Evolutionary conservation across 2,888 invertebrate genomes (phyloP).

Genomic region (Drosophila subquinaria): DNA sequence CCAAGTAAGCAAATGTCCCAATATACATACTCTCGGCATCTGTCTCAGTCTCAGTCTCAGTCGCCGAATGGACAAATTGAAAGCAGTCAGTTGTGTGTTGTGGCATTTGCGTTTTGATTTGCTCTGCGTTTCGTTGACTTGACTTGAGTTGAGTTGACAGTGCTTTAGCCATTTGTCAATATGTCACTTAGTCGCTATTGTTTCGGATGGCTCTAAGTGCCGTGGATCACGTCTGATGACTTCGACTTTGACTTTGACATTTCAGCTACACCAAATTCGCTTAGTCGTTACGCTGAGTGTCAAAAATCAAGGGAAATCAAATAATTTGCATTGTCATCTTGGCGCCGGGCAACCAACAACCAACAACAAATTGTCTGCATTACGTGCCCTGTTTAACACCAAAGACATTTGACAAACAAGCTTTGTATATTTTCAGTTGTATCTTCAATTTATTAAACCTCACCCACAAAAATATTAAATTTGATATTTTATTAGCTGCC

Average conservation of each 20-base stretch:
- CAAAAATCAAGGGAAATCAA: conserved; percentile 47
- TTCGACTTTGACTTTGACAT: conserved; percentile 49
- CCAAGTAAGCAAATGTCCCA: conserved; percentile 29
- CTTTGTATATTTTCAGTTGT: background rate
- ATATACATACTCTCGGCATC: conserved; percentile 22
- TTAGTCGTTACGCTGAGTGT: conserved; percentile 37
- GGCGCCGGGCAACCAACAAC: conserved; percentile 19
- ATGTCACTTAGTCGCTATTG: conserved; percentile 69
- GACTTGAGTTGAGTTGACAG: conserved; percentile 6
- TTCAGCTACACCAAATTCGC: conserved; percentile 39
- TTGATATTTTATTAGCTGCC: background rate
- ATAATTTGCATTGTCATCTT: conserved; percentile 59
- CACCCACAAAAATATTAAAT: background rate
- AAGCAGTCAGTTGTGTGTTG: conserved; percentile 14
- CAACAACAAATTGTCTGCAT: conserved; percentile 43
- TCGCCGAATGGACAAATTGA: conserved; percentile 41
- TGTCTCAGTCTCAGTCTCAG: background rate
- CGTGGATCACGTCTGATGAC: conserved; percentile 44
- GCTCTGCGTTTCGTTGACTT: conserved; percentile 12
- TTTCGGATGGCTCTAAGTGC: conserved; percentile 49
- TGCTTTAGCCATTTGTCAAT: conserved; percentile 63
- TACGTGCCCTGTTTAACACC: conserved; percentile 34
- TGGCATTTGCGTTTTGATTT: conserved; percentile 44
- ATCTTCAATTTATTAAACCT: conserved; percentile 2
- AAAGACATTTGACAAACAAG: conserved; percentile 1